Evolutionary conservation across 2,888 invertebrate genomes (phyloP).

Genomic region (Allacma fusca): DNA sequence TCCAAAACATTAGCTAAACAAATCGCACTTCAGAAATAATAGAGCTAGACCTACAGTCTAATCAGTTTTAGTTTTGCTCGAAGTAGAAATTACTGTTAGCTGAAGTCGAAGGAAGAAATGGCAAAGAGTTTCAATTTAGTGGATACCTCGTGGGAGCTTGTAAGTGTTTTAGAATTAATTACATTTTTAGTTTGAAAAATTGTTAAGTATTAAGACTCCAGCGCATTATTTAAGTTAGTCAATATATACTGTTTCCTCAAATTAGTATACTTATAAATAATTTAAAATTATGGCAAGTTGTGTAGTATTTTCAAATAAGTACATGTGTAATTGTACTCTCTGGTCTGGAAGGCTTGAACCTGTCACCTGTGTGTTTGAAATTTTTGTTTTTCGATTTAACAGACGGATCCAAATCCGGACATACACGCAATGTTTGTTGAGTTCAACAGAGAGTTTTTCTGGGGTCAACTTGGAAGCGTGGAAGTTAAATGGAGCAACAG

Average conservation of each 20-base stretch:
- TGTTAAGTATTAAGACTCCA: neutral
- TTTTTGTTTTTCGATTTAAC: conserved; percentile 44
- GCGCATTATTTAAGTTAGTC: neutral
- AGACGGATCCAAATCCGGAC: conserved; percentile 94
- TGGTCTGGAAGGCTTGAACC: no score
- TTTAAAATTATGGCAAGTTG: no score
- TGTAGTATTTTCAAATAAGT: no score
- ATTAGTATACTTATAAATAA: no score
- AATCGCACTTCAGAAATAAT: no score
- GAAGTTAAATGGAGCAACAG: conserved; percentile 93
- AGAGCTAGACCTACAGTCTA: no score
- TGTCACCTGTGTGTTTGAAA: neutral
- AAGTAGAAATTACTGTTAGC: no score
- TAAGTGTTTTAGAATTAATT: neutral
- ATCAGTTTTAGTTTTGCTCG: no score
- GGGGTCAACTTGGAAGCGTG: conserved; percentile 77
- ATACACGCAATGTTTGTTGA: conserved; percentile 82
- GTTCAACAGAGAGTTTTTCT: conserved; percentile 88
- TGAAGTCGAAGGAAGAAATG: no score
- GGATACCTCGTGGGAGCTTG: conserved; percentile 23
- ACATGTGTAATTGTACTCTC: neutral
- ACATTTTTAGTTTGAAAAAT: neutral
- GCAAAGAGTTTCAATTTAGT: conserved; percentile 2
- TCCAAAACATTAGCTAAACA: no score
- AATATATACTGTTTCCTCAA: neutral